A percentile compares a stretch with the other conserved stretches of the same genome.
Conservation (phyloP, 2,888 invertebrate species). For the Drosophila anomalipes region DNA sequence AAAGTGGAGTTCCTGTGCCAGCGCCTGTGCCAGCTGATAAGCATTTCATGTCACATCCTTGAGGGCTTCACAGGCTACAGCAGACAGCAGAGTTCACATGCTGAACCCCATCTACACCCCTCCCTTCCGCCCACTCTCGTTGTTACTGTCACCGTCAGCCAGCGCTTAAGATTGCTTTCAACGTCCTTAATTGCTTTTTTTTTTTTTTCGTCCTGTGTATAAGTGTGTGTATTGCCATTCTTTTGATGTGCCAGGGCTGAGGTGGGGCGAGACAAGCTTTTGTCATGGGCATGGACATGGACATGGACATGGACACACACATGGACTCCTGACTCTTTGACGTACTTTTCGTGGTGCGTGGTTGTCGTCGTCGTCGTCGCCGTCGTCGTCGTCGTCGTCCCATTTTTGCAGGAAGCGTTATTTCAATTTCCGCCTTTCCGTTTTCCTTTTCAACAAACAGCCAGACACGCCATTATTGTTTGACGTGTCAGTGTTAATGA, state of each 20-base stretch:
- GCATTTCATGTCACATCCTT: constrained; percentile 84
- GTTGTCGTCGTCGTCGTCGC: constrained; percentile 10
- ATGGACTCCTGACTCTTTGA: constrained; percentile 27
- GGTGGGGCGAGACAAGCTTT: constrained; percentile 52
- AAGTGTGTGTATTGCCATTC: constrained; percentile 41
- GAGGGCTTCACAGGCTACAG: constrained; percentile 57
- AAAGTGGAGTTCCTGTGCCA: constrained; percentile 47
- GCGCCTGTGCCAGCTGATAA: constrained; percentile 70
- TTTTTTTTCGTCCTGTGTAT: constrained; percentile 52
- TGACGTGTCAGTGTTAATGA: constrained; percentile 84
- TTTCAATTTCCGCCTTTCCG: constrained; percentile 81
- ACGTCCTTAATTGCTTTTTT: constrained; percentile 85
- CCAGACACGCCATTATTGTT: constrained; percentile 81
- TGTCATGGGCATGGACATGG: constrained; percentile 50
- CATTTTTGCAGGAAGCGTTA: constrained; percentile 75
- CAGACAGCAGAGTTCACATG: constrained; percentile 70
- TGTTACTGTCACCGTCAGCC: constrained; percentile 77
- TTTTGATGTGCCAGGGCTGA: constrained; percentile 67
- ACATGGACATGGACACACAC: constrained; percentile 42
- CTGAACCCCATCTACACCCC: constrained; percentile 27
- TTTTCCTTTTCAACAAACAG: constrained; percentile 57
- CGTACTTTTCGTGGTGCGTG: constrained; percentile 34
- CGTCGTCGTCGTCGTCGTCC: constrained; percentile 28
- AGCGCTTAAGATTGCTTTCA: constrained; percentile 85
- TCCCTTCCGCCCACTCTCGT: constrained; percentile 39